phyloP scores from a whole-genome alignment of 1,140 invertebrate genomes.

The Bicyclus anynana region DNA sequence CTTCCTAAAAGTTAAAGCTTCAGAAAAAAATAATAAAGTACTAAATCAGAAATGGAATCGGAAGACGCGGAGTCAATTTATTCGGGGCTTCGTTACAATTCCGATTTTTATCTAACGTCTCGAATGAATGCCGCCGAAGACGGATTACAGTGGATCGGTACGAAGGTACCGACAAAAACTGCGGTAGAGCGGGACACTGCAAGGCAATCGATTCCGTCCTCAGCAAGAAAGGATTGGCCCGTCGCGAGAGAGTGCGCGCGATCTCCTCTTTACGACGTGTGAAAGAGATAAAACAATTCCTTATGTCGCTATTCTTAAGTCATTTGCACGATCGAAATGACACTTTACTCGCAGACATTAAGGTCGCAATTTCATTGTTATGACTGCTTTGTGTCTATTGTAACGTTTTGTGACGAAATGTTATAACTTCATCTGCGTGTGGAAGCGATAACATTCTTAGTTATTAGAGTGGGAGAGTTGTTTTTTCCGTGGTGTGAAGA shows the following conservation, averaged over 20 bases:
- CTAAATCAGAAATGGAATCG: constrained; percentile 58
- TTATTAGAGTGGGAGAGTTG: constrained; percentile 43
- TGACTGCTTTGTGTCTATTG: constrained; percentile 59
- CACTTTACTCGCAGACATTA: constrained; percentile 63
- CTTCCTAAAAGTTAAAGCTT: constrained; percentile 33
- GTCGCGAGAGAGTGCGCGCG: constrained; percentile 50
- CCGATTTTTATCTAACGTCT: constrained; percentile 70
- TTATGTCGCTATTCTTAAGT: constrained; percentile 73
- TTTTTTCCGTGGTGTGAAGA: constrained; percentile 38
- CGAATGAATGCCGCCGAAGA: constrained; percentile 66
- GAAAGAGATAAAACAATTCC: constrained; percentile 76
- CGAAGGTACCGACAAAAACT: constrained; percentile 55
- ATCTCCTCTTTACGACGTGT: constrained; percentile 69
- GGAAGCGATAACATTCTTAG: constrained; percentile 48
- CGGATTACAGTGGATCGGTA: constrained; percentile 61
- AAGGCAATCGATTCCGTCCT: constrained; percentile 66
- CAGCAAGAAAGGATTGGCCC: constrained; percentile 53
- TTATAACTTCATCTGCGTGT: constrained; percentile 68
- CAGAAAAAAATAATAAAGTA: constrained; percentile 53
- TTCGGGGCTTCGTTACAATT: constrained; percentile 64
- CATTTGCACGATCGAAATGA: constrained; percentile 59
- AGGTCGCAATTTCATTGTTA: constrained; percentile 72
- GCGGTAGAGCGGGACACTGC: constrained; percentile 61
- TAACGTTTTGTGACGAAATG: constrained; percentile 57
- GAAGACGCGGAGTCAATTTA: constrained; percentile 64